A percentile compares a stretch with the other conserved stretches of the same genome.
Evolutionary conservation across 1,140 invertebrate genomes (phyloP).

Genomic region (Oryzaephilus surinamensis): DNA sequence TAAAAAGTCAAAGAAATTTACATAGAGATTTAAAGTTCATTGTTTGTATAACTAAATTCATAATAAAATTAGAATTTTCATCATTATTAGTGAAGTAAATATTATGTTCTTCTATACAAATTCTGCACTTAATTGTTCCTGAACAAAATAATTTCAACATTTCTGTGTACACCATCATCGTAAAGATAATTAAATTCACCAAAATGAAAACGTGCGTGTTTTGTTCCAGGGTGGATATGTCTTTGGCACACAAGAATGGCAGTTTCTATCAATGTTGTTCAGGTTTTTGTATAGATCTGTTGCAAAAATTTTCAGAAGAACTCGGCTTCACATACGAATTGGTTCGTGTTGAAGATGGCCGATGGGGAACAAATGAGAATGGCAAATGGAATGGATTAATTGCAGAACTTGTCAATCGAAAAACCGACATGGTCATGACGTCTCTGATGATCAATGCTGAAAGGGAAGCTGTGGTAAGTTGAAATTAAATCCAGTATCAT

Average conservation of each 20-base stretch:
- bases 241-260: slow-evolving; percentile 66
- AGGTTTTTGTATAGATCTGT: slow-evolving; percentile 93
- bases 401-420: slow-evolving; percentile 82
- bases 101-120: no score
- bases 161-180: no score
- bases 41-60: no score
- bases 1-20: no score
- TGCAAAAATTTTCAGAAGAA: slow-evolving; percentile 83
- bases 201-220: not conserved
- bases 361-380: slow-evolving; percentile 87
- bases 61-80: no score
- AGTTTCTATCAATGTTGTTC: slow-evolving; percentile 89
- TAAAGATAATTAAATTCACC: not conserved
- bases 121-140: no score
- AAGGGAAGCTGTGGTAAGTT: slow-evolving; percentile 65
- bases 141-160: no score
- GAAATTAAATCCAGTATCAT: no score
- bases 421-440: slow-evolving; percentile 94
- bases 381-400: slow-evolving; percentile 97
- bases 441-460: slow-evolving; percentile 96
- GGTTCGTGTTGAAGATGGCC: slow-evolving; percentile 85
- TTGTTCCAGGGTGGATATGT: slow-evolving; percentile 59
- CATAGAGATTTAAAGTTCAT: no score
- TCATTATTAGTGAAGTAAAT: no score
- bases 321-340: slow-evolving; percentile 94